phyloP scores from a whole-genome alignment of 2,113 vertebrate genomes.

The Cephalopterus ornatus region DNA sequence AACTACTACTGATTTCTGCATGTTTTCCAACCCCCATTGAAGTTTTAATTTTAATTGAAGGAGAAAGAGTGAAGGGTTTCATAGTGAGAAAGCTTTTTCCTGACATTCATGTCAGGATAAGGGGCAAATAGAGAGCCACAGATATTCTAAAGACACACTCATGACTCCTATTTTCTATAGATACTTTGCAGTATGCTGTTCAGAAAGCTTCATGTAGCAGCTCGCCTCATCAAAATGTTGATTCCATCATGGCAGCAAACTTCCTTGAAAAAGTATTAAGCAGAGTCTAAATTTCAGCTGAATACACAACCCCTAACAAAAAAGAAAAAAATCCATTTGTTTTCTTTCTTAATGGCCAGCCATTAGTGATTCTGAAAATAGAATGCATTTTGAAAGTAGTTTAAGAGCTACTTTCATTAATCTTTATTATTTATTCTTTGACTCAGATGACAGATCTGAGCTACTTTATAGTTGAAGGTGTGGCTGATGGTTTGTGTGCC shows the following conservation, averaged over 20 bases:
- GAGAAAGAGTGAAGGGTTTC: neutral
- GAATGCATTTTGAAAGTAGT: conserved; percentile 50
- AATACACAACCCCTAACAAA: neutral
- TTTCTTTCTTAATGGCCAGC: conserved; percentile 51
- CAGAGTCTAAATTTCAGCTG: conserved; percentile 11
- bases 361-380: conserved; percentile 62
- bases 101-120: neutral
- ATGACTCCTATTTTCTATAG: neutral
- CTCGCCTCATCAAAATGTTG: neutral
- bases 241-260: neutral
- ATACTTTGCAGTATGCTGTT: neutral
- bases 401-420: conserved; percentile 62
- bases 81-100: neutral
- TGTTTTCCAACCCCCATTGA: neutral
- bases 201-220: neutral
- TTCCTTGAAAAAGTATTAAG: neutral
- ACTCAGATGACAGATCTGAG: conserved; percentile 60
- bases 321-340: conserved; percentile 9
- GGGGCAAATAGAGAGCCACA: neutral
- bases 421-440: conserved; percentile 70
- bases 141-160: neutral
- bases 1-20: neutral
- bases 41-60: neutral
- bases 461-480: conserved; percentile 68
- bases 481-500: conserved; percentile 60